phyloP scores from a whole-genome alignment of 2,888 invertebrate genomes.

The Hyalella azteca region DNA sequence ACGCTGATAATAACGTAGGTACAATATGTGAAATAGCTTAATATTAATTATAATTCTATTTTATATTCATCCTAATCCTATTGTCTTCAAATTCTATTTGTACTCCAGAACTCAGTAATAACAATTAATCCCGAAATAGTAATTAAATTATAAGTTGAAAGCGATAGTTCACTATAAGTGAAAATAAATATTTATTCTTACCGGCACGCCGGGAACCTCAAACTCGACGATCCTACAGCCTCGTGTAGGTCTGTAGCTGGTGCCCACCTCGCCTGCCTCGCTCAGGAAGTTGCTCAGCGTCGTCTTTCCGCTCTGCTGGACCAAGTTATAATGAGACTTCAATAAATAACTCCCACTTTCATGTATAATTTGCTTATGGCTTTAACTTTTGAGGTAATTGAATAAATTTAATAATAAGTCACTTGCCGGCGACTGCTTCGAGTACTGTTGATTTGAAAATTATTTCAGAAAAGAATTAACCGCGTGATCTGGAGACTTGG shows the following conservation, averaged over 20 bases:
- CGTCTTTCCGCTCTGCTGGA: slow-evolving; percentile 74
- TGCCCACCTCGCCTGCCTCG: slow-evolving; percentile 72
- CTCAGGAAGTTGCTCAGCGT: slow-evolving; percentile 74
- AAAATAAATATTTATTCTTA: slow-evolving; percentile 65
- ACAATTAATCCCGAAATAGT: no score
- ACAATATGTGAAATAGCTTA: no score
- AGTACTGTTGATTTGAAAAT: not conserved
- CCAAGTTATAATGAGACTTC: not conserved
- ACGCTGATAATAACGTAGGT: no score
- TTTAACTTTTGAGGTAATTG: no score
- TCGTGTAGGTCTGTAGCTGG: slow-evolving; percentile 72
- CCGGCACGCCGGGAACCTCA: slow-evolving; percentile 70
- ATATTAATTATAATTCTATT: no score
- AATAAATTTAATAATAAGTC: not conserved
- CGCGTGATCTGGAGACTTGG: not conserved
- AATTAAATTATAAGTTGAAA: no score
- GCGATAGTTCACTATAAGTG: no score
- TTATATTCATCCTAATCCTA: no score
- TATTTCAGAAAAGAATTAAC: not conserved
- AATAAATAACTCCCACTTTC: not conserved
- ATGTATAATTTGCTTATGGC: no score
- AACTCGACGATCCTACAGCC: slow-evolving; percentile 80
- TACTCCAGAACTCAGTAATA: no score
- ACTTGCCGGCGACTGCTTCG: not conserved
- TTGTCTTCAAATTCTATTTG: no score